These are phyloP conservation scores for Odontocerum albicorne DNA, from an alignment of 2,888 invertebrate genomes.

Conservation along the genomic window DNA sequence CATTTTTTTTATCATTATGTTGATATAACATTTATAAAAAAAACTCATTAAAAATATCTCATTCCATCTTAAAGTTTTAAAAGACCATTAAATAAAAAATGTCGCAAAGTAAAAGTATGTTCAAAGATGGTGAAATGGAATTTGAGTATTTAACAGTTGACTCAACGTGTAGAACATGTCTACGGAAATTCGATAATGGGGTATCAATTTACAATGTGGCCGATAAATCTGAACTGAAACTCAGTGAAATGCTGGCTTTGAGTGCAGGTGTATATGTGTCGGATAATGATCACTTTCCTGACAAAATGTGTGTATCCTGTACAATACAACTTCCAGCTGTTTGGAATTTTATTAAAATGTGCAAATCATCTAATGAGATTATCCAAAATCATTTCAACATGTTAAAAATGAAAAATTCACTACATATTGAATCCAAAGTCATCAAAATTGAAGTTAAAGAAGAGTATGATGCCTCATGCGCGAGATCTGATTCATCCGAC, in stretches of 20 bases:
- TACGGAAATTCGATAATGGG: background rate
- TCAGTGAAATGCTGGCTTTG: slow-evolving; percentile 13
- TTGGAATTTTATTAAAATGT: slow-evolving; percentile 24
- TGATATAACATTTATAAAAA: too few relatives aligned
- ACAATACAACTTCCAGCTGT: slow-evolving; percentile 6
- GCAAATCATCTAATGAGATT: slow-evolving; percentile 9
- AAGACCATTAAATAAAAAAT: too few relatives aligned
- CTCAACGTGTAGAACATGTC: slow-evolving; percentile 20
- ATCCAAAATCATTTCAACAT: slow-evolving; percentile 10
- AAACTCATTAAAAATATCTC: too few relatives aligned
- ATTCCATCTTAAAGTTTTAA: too few relatives aligned
- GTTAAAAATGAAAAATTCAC: background rate
- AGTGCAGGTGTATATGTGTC: slow-evolving; percentile 8
- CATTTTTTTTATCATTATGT: too few relatives aligned
- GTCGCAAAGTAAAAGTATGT: too few relatives aligned
- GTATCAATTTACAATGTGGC: slow-evolving; percentile 7
- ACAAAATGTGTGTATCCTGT: slow-evolving; percentile 17
- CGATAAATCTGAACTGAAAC: slow-evolving; percentile 3
- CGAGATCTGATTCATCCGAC: background rate
- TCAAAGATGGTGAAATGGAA: too few relatives aligned
- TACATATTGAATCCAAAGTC: too few relatives aligned
- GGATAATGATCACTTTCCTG: slow-evolving; percentile 11
- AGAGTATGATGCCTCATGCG: background rate
- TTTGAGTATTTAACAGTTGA: too few relatives aligned
- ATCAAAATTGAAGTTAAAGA: slow-evolving; percentile 38